Percentiles rank a stretch among this genome's conserved stretches.
phyloP scores from a whole-genome alignment of 2,888 invertebrate genomes.

The Aricia artaxerxes region DNA sequence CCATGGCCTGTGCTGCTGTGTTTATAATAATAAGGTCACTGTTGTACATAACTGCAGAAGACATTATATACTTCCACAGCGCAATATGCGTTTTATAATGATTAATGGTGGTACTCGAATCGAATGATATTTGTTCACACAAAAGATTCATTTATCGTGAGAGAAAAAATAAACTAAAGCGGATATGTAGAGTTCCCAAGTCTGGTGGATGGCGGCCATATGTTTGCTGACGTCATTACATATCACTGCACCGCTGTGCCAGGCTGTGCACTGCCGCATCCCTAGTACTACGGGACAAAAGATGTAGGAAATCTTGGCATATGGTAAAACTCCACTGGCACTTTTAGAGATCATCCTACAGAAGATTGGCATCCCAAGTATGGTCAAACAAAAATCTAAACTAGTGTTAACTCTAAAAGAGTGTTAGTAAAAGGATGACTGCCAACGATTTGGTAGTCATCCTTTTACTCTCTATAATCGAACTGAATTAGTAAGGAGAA shows the following conservation, averaged over 20 bases:
- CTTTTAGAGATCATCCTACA: no score
- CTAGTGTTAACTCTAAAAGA: no score
- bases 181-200: conserved; percentile 26
- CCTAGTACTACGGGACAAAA: not conserved
- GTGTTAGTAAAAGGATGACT: no score
- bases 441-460: no score
- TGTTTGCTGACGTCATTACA: conserved; percentile 23
- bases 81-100: not conserved
- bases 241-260: conserved; percentile 27
- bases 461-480: no score
- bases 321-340: no score
- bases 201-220: conserved; percentile 17
- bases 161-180: conserved; percentile 21
- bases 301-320: not conserved
- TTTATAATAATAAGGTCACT: not conserved
- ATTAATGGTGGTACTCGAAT: not conserved
- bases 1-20: not conserved
- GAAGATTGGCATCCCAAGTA: no score
- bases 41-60: not conserved
- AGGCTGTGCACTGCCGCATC: conserved; percentile 2
- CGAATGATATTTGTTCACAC: conserved; percentile 8
- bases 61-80: not conserved
- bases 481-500: no score
- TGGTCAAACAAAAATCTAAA: no score
- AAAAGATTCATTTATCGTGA: conserved; percentile 19